Evolutionary conservation across 1,140 invertebrate genomes (phyloP).

Genomic region (Cephus cinctus): DNA sequence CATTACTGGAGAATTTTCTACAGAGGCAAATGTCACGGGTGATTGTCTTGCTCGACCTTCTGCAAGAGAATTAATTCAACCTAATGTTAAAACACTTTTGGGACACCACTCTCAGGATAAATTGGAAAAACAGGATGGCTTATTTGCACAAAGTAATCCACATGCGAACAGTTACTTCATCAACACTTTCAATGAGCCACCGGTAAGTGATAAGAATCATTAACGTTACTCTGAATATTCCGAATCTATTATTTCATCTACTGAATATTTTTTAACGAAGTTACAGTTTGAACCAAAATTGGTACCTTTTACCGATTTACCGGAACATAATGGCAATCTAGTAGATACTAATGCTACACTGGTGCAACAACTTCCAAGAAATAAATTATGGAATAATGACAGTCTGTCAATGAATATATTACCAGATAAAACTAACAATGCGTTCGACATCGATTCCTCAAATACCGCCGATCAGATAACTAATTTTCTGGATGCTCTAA

Average conservation of each 20-base stretch:
- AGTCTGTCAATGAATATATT: slow-evolving; percentile 33
- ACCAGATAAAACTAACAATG: slow-evolving; percentile 25
- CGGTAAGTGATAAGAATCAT: slow-evolving; percentile 23
- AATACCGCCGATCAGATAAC: slow-evolving; percentile 31
- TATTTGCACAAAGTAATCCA: no score
- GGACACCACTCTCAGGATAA: no score
- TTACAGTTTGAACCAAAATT: slow-evolving; percentile 44
- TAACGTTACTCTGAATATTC: slow-evolving; percentile 6
- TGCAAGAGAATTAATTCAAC: no score
- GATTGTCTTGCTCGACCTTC: no score
- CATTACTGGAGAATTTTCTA: no score
- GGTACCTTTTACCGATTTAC: slow-evolving; percentile 50
- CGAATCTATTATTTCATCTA: slow-evolving; percentile 1
- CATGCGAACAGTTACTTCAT: slow-evolving; percentile 49
- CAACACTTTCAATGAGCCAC: slow-evolving; percentile 38
- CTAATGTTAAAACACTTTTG: no score
- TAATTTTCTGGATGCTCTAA: slow-evolving; percentile 33
- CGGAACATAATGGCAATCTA: no score
- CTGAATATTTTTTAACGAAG: not conserved
- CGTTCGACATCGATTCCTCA: slow-evolving; percentile 21
- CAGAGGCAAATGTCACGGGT: no score
- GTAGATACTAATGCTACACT: slow-evolving; percentile 47
- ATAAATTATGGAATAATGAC: slow-evolving; percentile 41
- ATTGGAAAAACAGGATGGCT: no score
- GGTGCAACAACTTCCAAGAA: slow-evolving; percentile 44